phyloP scores from a whole-genome alignment of 2,888 invertebrate species.

The Drosophila pseudotalamancana region DNA sequence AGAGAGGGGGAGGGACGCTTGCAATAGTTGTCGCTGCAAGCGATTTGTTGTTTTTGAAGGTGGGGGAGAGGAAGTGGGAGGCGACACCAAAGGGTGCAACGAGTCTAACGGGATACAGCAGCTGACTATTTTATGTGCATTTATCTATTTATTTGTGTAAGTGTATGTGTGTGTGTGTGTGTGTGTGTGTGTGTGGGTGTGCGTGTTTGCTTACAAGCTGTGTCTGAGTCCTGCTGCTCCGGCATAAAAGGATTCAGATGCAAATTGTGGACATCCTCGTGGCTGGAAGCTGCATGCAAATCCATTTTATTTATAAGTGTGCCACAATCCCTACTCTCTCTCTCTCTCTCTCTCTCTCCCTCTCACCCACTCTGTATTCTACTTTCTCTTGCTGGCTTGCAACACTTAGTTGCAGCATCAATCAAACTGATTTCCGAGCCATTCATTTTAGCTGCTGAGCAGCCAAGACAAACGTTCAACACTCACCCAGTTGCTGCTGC shows the following conservation, averaged over 20 bases:
- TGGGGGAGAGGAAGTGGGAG: too few relatives aligned
- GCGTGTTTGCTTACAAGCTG: conserved; percentile 39
- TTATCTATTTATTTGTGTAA: conserved; percentile 45
- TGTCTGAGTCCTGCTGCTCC: conserved; percentile 40
- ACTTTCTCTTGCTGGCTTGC: too few relatives aligned
- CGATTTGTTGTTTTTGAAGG: conserved; percentile 60
- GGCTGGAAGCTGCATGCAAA: conserved; percentile 36
- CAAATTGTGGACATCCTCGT: conserved; percentile 66
- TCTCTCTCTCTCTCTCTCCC: conserved; percentile 1
- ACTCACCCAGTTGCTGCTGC: conserved; percentile 75
- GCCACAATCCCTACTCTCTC: not conserved
- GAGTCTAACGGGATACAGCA: conserved; percentile 12
- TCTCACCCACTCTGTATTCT: conserved; percentile 1
- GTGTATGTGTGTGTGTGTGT: conserved; percentile 15
- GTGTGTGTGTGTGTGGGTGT: conserved; percentile 19
- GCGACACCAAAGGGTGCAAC: not conserved
- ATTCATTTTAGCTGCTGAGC: conserved; percentile 42
- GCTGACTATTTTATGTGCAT: conserved; percentile 63
- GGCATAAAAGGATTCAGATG: conserved; percentile 71
- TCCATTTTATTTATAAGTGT: conserved; percentile 60
- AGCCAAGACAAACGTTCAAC: conserved; percentile 47
- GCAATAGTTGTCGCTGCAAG: conserved; percentile 71
- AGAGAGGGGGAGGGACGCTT: not conserved
- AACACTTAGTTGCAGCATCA: conserved; percentile 81
- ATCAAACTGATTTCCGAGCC: conserved; percentile 79